Evolutionary conservation across 2,797 vertebrate species (phyloP).

Genomic region (Hozukius guyotensis): DNA sequence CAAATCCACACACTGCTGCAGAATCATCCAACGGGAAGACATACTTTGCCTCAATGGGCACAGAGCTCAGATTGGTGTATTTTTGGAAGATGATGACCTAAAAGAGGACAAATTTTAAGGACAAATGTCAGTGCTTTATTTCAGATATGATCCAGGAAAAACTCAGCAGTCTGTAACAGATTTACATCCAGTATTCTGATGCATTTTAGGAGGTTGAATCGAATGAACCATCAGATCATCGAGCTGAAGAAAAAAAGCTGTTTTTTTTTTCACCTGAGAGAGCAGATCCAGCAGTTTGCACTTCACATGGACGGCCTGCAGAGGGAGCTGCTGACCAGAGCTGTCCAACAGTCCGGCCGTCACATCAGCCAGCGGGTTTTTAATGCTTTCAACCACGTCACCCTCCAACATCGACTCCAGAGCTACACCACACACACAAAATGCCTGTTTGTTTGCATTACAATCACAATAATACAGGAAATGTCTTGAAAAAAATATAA

Average conservation of each 20-base stretch:
- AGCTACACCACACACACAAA: slow-evolving; percentile 47
- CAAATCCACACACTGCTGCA: slow-evolving; percentile 91
- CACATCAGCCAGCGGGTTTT: slow-evolving; percentile 64
- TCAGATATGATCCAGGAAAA: background rate
- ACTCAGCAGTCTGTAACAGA: background rate
- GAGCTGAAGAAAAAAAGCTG: background rate
- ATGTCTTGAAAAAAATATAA: background rate
- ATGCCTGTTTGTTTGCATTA: background rate
- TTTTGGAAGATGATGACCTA: slow-evolving; percentile 90
- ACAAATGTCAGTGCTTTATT: background rate
- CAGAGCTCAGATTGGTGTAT: slow-evolving; percentile 84
- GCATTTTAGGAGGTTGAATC: background rate
- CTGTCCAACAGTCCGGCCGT: slow-evolving; percentile 83
- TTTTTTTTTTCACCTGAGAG: slow-evolving; percentile 78
- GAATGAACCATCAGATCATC: background rate
- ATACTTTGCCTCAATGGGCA: slow-evolving; percentile 90
- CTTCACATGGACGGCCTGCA: slow-evolving; percentile 85
- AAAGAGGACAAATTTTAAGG: background rate
- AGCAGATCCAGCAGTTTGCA: slow-evolving; percentile 88
- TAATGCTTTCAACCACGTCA: slow-evolving; percentile 32
- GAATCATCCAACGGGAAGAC: slow-evolving; percentile 90
- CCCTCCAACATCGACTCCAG: background rate
- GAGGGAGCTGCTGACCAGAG: slow-evolving; percentile 84
- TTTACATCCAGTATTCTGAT: background rate
- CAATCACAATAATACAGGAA: background rate